Evolutionary conservation across 92 coral and sea anemone species (phyloP).

Genomic region (Blastomussa wellsi): DNA sequence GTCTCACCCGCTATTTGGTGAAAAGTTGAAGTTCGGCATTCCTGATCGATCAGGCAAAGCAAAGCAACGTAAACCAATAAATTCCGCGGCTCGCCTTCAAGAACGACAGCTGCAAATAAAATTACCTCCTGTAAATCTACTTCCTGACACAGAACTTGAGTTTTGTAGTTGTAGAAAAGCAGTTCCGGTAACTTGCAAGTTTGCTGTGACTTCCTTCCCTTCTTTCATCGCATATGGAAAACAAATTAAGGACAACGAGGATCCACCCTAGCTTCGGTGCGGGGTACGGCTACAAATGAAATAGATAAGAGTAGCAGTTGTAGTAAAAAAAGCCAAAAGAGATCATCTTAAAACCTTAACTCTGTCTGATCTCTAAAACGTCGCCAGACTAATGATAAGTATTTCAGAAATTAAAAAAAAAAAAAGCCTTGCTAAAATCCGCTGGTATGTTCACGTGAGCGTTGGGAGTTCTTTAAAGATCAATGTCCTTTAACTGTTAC

Average conservation of each 20-base stretch:
- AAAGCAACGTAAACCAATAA: neutral
- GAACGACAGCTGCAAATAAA: conserved; percentile 21
- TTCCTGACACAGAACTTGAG: conserved; percentile 11
- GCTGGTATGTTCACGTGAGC: neutral
- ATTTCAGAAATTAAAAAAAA: conserved; percentile 15
- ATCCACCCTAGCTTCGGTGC: neutral
- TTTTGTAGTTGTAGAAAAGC: conserved; percentile 7
- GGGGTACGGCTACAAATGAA: neutral
- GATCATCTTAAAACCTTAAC: conserved; percentile 22
- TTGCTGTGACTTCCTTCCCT: conserved; percentile 24
- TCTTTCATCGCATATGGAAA: conserved; percentile 21
- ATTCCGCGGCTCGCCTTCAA: conserved; percentile 21
- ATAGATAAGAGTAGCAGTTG: conserved; percentile 6
- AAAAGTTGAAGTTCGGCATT: neutral
- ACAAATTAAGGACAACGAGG: neutral
- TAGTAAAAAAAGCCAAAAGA: conserved; percentile 1
- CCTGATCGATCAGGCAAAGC: neutral
- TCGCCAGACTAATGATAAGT: conserved; percentile 11
- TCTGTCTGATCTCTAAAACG: conserved; percentile 30
- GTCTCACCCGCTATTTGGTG: neutral
- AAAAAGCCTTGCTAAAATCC: neutral
- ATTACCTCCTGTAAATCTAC: conserved; percentile 5
- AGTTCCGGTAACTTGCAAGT: conserved; percentile 1
- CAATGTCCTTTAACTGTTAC: neutral
- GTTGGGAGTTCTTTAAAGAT: neutral